Base-by-base conservation (phyloP, 2,797 vertebrate species). In the Coluber constrictor region DNA sequence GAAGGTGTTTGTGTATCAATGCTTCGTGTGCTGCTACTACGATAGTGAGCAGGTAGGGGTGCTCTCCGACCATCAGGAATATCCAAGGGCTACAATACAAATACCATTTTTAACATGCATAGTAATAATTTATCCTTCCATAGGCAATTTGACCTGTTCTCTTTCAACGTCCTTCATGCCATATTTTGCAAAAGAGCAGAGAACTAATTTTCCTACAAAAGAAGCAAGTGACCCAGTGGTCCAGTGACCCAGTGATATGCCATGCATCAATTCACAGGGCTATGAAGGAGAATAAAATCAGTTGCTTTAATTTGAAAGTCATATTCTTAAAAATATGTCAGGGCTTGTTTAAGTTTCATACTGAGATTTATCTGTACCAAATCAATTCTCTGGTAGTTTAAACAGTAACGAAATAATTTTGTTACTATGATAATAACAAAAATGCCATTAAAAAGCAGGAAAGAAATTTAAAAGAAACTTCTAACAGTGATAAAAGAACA, bases 1-100 rank as follows among this genome's bases (percentile, higher is more conserved):
- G 98, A 99, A 0, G 98, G 98, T 1, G 98, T 98, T 98, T 99
- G 99, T 0, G 98, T 98, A 97, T 99, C 99, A 1, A 99, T 98
- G 98, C 99, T 98, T 2, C 98, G 98, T 0, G 98, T 98, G 3
- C 98, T 97, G n/a, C 98, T 98, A 94, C 99, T 98, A 74, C 98
- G 98, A 94, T 98, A 98, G 95, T 98, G 98, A 25, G 98, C 98
- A 11, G 99, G 99, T 86, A 99, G 98, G 0, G 99, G 99, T 20
- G 99, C 98, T 43, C 99, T 97, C 11, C 98, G 98, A 7, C 99
- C 99, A 0, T 99, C 99, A 0, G 98, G 98, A 66, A 98, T 98
- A 29, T 99, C 99, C 97, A 98, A 95, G 60, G 98, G 97, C 99
- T 99, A 97, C 9, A 95, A 96, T 29, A 93, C 25, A 93, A 97